Evolutionary conservation across 2,888 invertebrate genomes (phyloP).

Genomic region (Ophioninae sp.): DNA sequence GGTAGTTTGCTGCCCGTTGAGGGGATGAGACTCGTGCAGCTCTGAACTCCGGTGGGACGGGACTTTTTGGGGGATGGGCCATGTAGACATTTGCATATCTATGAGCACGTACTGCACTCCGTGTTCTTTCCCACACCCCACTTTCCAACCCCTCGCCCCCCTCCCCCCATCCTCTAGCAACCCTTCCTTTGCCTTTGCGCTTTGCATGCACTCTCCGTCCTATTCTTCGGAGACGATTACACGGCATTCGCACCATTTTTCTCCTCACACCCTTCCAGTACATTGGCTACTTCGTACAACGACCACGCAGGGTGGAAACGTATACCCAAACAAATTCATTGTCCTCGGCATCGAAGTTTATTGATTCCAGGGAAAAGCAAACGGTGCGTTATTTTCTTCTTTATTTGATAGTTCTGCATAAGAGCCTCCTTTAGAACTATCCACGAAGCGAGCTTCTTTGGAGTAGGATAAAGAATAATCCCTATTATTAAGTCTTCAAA

Average conservation of each 20-base stretch:
- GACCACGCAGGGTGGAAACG: not conserved
- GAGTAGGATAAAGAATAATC: too few relatives aligned
- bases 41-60: conserved; percentile 19
- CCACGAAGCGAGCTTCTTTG: too few relatives aligned
- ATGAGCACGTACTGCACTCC: conserved; percentile 60
- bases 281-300: not conserved
- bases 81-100: conserved; percentile 67
- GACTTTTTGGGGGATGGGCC: conserved; percentile 33
- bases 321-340: not conserved
- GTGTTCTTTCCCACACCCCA: conserved; percentile 26
- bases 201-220: conserved; percentile 47
- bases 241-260: not conserved
- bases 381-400: too few relatives aligned
- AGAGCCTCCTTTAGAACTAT: too few relatives aligned
- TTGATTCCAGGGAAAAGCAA: too few relatives aligned
- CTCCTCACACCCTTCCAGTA: not conserved
- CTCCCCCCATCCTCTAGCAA: not conserved
- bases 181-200: not conserved
- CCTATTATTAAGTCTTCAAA: too few relatives aligned
- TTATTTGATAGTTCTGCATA: too few relatives aligned
- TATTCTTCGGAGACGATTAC: not conserved
- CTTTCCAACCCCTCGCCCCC: not conserved
- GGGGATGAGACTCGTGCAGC: conserved; percentile 35
- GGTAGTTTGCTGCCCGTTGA: conserved; percentile 3
- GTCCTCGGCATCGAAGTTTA: too few relatives aligned